Conservation (phyloP, 2,797 vertebrate species). For the Cryptoblepharus egeriae region DNA sequence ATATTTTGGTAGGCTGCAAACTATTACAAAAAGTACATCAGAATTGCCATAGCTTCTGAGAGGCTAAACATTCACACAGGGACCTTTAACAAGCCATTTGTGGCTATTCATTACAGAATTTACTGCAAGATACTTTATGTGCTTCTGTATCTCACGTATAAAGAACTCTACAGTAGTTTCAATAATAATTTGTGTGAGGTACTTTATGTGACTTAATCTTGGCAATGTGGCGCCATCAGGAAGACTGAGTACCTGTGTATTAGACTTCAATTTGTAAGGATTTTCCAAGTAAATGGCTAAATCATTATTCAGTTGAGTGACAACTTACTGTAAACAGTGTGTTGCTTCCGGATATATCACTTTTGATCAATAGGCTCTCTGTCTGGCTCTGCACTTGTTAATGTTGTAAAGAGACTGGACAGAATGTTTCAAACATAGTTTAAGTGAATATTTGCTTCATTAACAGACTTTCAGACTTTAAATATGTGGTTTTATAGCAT, state of each 20-base stretch:
- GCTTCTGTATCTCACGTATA: conserved; percentile 66
- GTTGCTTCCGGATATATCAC: conserved; percentile 61
- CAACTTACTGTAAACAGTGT: conserved; percentile 62
- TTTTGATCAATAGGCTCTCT: conserved; percentile 63
- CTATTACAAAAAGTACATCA: conserved; percentile 60
- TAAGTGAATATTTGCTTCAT: conserved; percentile 53
- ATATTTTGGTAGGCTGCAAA: conserved; percentile 67
- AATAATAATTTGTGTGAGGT: conserved; percentile 66
- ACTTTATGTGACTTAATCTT: conserved; percentile 55
- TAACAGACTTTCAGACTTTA: conserved; percentile 48
- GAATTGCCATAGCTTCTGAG: conserved; percentile 58
- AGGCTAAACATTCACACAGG: conserved; percentile 51
- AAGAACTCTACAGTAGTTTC: conserved; percentile 63
- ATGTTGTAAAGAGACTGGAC: conserved; percentile 52
- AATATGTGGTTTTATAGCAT: conserved; percentile 40
- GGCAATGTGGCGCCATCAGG: conserved; percentile 47
- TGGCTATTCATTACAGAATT: conserved; percentile 68
- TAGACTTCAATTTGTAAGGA: conserved; percentile 59
- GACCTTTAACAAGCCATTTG: conserved; percentile 68
- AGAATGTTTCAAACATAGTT: conserved; percentile 56
- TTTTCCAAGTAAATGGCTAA: conserved; percentile 63
- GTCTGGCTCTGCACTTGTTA: conserved; percentile 55
- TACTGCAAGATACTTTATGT: conserved; percentile 66
- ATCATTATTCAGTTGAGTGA: conserved; percentile 48
- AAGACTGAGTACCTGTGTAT: conserved; percentile 38